Evolutionary conservation across 2,113 vertebrate genomes (phyloP), one percentile per base, ranked within the genome.

Genomic region (Cygnus buccinator): DNA sequence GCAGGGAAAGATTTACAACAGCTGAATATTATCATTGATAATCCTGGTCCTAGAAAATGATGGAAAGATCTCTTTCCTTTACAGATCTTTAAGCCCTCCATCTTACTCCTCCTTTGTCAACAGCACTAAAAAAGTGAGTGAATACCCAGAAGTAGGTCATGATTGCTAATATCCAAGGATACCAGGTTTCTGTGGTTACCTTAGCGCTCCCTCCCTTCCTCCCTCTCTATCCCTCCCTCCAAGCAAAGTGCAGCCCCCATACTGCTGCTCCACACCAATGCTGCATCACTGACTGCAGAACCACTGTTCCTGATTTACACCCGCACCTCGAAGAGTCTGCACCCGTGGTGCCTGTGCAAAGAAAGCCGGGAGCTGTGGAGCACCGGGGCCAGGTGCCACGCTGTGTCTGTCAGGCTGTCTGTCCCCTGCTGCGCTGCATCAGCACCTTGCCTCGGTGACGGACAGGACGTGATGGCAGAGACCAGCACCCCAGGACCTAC

Each of bases 81-180:
- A 9, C 21, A 63, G 63, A 89, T 59, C 61, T 87, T 87, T 82
- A 87, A 94, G 66, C 44, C 29, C 18, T 96, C 44, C 84, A 66
- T 96, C 19, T 94, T 74, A 90, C 43, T 73, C 84, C 48, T 92
- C 73, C 55, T 86, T 91, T 96, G 94, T 91, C 83, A 95, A 66
- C 70, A 89, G 62, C 71, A 39, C 65, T 94, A 70, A 89, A 95
- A 94, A 81, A 91, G 84, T 31, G 89, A 92, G 94, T 70, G 89
- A 96, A 92, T 87, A 96, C 73, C 77, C 85, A 96, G 94, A 97
- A 97, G 96, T 97, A 97, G 97, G 97, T 97, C 96, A 97, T 3
- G 50, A 52, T 83, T 94, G 87, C 79, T 97, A 89, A 97, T 97
- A 97, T 96, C 89, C 94, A 97, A 96, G 94, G 94, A 97, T 96